Evolutionary conservation across 2,113 vertebrate genomes (phyloP).

Genomic region (Collichthys lucidus): DNA sequence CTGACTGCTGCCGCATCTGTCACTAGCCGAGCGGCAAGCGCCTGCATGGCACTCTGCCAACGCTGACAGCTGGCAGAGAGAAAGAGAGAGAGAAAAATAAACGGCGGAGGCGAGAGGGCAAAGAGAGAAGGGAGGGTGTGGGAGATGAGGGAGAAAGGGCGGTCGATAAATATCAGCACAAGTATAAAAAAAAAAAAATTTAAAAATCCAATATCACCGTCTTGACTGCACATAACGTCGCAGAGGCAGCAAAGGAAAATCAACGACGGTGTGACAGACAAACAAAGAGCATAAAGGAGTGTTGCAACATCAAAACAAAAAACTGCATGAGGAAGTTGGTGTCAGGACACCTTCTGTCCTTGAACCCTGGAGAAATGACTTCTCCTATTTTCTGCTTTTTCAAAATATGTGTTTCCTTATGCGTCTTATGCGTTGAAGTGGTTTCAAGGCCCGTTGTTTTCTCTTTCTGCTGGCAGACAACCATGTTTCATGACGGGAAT

Average conservation of each 20-base stretch:
- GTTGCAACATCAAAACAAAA: constrained; percentile 3
- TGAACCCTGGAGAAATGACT: constrained; percentile 23
- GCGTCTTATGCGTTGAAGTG: constrained; percentile 13
- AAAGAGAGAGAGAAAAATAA: constrained; percentile 70
- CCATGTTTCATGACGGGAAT: constrained; percentile 5
- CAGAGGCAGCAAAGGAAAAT: constrained; percentile 52
- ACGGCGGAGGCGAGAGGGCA: constrained; percentile 47
- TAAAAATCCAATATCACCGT: constrained; percentile 67
- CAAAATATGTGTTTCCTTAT: constrained; percentile 8
- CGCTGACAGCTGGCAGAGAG: constrained; percentile 79
- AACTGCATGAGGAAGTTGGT: constrained; percentile 6
- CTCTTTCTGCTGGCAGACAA: constrained; percentile 29
- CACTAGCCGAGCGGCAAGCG: constrained; percentile 63
- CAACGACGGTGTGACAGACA: constrained; percentile 44
- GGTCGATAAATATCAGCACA: constrained; percentile 66
- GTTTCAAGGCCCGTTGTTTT: background rate
- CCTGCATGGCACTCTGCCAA: constrained; percentile 75
- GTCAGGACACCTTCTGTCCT: constrained; percentile 28
- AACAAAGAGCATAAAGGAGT: constrained; percentile 42
- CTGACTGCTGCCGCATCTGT: constrained; percentile 72
- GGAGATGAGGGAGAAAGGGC: background rate
- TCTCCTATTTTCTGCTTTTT: constrained; percentile 6
- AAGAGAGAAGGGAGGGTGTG: background rate
- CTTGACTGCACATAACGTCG: constrained; percentile 35
- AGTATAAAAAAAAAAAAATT: constrained; percentile 15